Base-by-base conservation (phyloP, 2,797 vertebrate species). In the Potorous gilbertii region DNA sequence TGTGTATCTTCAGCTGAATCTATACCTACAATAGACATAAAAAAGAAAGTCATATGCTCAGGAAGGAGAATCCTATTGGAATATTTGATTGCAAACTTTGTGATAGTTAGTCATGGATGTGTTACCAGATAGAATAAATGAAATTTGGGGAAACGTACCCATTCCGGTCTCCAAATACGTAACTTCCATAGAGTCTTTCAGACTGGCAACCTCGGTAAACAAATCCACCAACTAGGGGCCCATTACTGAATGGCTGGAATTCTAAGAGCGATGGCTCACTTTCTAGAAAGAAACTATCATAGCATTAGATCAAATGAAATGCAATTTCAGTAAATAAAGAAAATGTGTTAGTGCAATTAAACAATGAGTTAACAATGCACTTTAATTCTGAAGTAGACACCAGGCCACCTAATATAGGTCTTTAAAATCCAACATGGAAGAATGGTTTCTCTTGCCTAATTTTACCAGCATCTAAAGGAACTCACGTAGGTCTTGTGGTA, bases 141-240 rank as follows among this genome's bases (percentile, higher is more conserved):
- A 56, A 34, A 74, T n/a, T 59, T n/a, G 29, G 55, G 92, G 56
- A 91, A 95, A 98, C 99, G 90, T 98, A 99, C 99, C 99, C 99
- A 29, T 99, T 99, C 96, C 99, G 99, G 98, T 99, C 99, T 98
- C 99, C 99, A 97, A 99, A 99, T 16, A 99, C 99, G 0, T 99
- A 99, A 98, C 99, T 99, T 97, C 99, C 99, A 57, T 99, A 99
- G 74, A 99, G 99, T 96, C 99, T 98, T 98, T 99, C 99, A 0
- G 99, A 99, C 96, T 99, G 99, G 98, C 99, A 99, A 95, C 99
- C 99, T 97, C 99, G 99, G 97, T 99, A 99, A 98, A 99, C 99
- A 98, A 99, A 99, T 94, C 99, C 99, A 57, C 99, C 99, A 62
- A 99, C 99, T 95, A 99, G 98, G 66, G 99, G 98, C 24, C 99